Evolutionary conservation across 1,140 invertebrate species (phyloP), one percentile per base, ranked within the genome.

Genomic region (Pseudomyrmex gracilis): DNA sequence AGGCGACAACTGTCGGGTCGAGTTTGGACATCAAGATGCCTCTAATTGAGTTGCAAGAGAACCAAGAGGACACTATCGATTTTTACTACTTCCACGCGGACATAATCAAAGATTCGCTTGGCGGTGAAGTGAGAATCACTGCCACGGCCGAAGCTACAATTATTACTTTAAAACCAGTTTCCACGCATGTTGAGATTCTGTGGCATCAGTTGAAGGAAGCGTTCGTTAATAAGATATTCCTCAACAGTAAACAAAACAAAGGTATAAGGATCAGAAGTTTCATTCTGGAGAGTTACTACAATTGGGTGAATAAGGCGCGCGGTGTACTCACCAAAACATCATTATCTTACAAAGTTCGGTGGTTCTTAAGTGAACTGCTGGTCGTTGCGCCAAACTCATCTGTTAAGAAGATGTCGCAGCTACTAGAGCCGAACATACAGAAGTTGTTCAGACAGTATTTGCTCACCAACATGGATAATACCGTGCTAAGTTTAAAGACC

Each of bases 191-290:
- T 34, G 91, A 92, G 57, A 87, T 80, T 17, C 84, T 87, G 47
- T 94, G 93, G 93, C 66, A 85, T 22, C 73, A 89, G 8, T 68
- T 94, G 12, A 93, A 91, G 66, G 85, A 93, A 78, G 73, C 92
- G 5, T 87, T 94, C 4, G 73, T 92, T 0, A 92, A 93, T 68
- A 88, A 91, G 63, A 90, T 94, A 45, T 91, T 91, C 43, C 63
- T 85, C 8, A n/a, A 90, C 67, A 43, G 15, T 57, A 83, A 82
- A 24, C 51, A 87, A 17, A 87, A 88, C 17, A 43, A 73, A 20
- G 76, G 88, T 66, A 80, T 91, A 53, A 55, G 85, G n/a, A 90
- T 94, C 1, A 84, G 90, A 55, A 83, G 85, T 63, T 76, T 73
- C 2, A 83, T 91, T 43, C 68, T 94, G 15, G 83, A 88, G 51